Percentiles rank a stretch among this genome's conserved stretches.
phyloP scores from a whole-genome alignment of 1,140 invertebrate species.

The Anoplophora glabripennis region DNA sequence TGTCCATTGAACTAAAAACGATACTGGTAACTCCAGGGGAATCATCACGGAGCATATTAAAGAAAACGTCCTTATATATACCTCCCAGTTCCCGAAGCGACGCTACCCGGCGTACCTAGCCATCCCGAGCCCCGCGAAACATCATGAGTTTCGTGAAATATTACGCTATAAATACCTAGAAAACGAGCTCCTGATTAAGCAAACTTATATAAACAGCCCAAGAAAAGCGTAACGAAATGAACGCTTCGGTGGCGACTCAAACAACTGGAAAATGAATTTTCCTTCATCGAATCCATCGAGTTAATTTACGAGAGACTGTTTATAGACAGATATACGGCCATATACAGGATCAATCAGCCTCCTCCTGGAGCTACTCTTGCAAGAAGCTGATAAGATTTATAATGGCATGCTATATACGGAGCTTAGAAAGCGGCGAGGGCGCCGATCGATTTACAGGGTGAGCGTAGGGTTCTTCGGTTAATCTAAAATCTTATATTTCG shows the following conservation, averaged over 20 bases:
- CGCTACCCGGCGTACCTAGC: too few relatives aligned
- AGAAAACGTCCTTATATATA: too few relatives aligned
- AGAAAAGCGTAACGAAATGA: conserved; percentile 33
- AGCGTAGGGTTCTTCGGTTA: too few relatives aligned
- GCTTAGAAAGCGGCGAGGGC: conserved; percentile 1
- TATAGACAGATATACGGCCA: conserved; percentile 48
- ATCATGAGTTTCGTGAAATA: conserved; percentile 15
- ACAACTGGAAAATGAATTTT: conserved; percentile 51
- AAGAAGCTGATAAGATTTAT: conserved; percentile 50
- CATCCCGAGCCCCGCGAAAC: neutral
- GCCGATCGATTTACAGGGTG: too few relatives aligned
- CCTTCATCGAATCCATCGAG: conserved; percentile 50
- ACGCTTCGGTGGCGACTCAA: conserved; percentile 45
- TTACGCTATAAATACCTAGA: conserved; percentile 29
- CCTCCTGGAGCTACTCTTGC: conserved; percentile 44
- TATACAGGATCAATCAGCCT: conserved; percentile 45
- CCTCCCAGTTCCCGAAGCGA: too few relatives aligned
- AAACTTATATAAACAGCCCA: conserved; percentile 33
- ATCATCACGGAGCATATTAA: too few relatives aligned
- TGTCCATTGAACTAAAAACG: too few relatives aligned
- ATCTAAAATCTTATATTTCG: too few relatives aligned
- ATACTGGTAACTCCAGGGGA: too few relatives aligned
- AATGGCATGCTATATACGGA: conserved; percentile 24
- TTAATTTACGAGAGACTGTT: conserved; percentile 50
- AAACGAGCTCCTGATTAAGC: conserved; percentile 31